phyloP scores from a whole-genome alignment of 2,888 invertebrate species.

The Nasonovia ribisnigri region DNA sequence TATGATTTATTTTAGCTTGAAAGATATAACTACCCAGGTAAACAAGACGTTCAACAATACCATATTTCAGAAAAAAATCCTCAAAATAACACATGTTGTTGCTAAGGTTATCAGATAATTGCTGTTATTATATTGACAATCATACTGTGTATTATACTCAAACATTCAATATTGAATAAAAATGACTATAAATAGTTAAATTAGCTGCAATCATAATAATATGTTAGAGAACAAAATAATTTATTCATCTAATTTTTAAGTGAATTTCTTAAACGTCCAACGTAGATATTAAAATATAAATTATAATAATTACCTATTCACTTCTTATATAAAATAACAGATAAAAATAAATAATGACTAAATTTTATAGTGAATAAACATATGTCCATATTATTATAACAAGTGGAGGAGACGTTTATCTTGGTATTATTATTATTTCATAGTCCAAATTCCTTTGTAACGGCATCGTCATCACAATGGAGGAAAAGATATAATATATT shows the following conservation, averaged over 20 bases:
- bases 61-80: background rate
- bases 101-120: background rate
- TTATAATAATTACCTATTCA: background rate
- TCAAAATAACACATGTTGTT: background rate
- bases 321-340: background rate
- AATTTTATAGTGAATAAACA: slow-evolving; percentile 11
- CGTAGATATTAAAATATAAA: background rate
- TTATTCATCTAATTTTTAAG: background rate
- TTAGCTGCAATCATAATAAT: background rate
- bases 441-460: slow-evolving; percentile 51
- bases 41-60: background rate
- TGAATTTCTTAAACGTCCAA: background rate
- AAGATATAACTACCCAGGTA: background rate
- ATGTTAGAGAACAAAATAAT: background rate
- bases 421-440: slow-evolving; percentile 37
- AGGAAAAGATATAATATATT: slow-evolving; percentile 54
- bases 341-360: background rate
- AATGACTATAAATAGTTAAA: background rate
- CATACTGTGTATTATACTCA: too few relatives aligned
- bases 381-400: slow-evolving; percentile 33
- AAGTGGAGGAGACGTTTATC: slow-evolving; percentile 30
- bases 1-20: background rate
- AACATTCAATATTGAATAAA: background rate
- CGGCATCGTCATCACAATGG: slow-evolving; percentile 35
- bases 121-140: background rate